Evolutionary conservation across 2,797 vertebrate genomes (phyloP), one percentile per base, ranked within the genome.

Genomic region (Steatocranus sp.): DNA sequence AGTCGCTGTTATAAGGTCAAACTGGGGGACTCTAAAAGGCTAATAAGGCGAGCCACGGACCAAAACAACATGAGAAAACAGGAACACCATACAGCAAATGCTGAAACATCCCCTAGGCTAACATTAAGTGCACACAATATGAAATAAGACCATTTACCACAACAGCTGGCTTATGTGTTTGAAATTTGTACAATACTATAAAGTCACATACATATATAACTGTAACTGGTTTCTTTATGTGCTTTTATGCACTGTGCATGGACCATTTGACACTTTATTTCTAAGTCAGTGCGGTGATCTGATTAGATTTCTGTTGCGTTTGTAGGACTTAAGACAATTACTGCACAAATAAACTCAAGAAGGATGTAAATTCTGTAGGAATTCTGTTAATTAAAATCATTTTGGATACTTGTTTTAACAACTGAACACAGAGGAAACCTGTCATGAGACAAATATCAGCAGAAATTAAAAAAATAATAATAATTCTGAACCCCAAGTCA

Each of bases 361-460:
- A 36, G 73, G 68, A 84, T 27, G 50, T 79, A 78, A 68, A 78
- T 76, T 48, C 10, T 73, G 81, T 75, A 32, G 25, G 50, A 79
- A 18, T 84, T 38, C 7, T 11, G 43, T 34, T 49, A 20, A 76
- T 83, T 46, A 17, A 79, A 78, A 27, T 80, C 1, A 3, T 68
- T 84, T 83, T 61, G 54, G 80, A 86, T 10, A 74, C 23, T 76
- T 63, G 17, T 61, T 8, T 84, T 75, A 61, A 86, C 78, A 84
- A 83, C 78, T 87, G 78, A 87, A 84, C 79, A 86, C 78, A 91
- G 90, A 91, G 87, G 80, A 94, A 93, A 94, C 80, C 77, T 88
- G 86, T 51, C 46, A 82, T 76, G 74, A 86, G 54, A 85, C 84
- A 83, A 88, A 87, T 36, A 83, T 74, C 30, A 82, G 76, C 43